Conservation (phyloP, 2,113 vertebrate genomes). For the Odocoileus virginianus region DNA sequence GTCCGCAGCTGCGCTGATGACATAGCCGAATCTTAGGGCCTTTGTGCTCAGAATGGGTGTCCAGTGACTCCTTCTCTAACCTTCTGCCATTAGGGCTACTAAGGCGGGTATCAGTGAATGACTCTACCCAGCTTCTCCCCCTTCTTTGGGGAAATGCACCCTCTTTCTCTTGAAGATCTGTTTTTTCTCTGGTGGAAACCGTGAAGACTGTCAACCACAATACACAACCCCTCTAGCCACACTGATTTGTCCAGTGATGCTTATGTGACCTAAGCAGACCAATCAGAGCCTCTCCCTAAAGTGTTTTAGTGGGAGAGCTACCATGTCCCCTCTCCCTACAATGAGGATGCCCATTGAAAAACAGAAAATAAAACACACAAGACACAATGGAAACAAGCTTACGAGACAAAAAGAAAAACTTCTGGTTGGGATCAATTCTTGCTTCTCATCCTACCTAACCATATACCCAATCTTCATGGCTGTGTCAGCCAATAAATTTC, state of each 20-base stretch:
- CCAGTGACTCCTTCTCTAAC: neutral
- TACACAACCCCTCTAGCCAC: neutral
- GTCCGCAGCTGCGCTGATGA: neutral
- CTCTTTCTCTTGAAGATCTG: neutral
- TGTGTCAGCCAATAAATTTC: neutral
- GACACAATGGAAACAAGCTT: neutral
- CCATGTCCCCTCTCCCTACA: neutral
- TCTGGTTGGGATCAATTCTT: neutral
- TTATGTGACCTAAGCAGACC: neutral
- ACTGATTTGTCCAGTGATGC: neutral
- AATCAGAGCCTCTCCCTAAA: neutral
- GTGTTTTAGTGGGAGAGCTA: neutral
- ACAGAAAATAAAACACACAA: neutral
- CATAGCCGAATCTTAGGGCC: neutral
- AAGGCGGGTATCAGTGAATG: neutral
- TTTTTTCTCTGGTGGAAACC: neutral
- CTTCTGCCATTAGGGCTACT: neutral
- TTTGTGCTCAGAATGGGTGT: neutral
- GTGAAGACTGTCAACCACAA: neutral
- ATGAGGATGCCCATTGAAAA: neutral
- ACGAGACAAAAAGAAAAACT: neutral
- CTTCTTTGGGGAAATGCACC: neutral
- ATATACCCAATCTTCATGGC: neutral
- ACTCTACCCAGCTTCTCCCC: neutral
- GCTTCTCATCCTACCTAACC: neutral